Conservation (phyloP, 2,888 invertebrate genomes). For the Caenorhabditis sp. region DNA sequence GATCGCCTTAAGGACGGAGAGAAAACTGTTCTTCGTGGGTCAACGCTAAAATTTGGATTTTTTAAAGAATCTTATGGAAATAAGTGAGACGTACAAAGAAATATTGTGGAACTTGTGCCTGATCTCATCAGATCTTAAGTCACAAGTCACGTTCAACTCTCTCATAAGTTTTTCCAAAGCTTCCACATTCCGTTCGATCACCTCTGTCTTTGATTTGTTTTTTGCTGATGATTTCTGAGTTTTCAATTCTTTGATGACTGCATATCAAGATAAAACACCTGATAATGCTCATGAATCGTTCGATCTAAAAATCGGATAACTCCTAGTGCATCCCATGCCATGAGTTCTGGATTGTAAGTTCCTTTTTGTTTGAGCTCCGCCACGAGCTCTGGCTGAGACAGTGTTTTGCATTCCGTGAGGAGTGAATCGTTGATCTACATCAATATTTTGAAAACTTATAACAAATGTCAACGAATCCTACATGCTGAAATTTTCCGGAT, state of each 20-base stretch:
- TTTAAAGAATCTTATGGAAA: neutral
- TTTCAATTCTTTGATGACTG: too few species aligned
- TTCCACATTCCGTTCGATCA: conserved; percentile 76
- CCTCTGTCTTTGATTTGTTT: conserved; percentile 62
- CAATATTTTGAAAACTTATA: neutral
- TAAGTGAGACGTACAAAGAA: conserved; percentile 66
- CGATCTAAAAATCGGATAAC: conserved; percentile 78
- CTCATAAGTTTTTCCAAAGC: conserved; percentile 76
- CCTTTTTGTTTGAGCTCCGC: conserved; percentile 68
- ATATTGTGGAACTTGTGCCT: conserved; percentile 72
- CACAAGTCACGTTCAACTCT: conserved; percentile 77
- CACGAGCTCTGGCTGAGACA: conserved; percentile 62
- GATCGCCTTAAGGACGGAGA: conserved; percentile 71
- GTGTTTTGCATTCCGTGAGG: conserved; percentile 53
- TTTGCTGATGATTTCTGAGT: conserved; percentile 24
- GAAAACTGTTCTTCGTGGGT: conserved; percentile 72
- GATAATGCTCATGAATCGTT: conserved; percentile 77
- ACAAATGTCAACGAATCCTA: neutral
- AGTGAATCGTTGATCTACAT: conserved; percentile 60
- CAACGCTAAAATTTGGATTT: conserved; percentile 33
- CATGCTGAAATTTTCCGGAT: conserved; percentile 55
- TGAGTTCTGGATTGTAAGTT: conserved; percentile 78
- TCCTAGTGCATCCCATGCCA: conserved; percentile 79
- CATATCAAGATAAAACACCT: conserved; percentile 68
- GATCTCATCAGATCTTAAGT: conserved; percentile 70